phyloP scores from a whole-genome alignment of 2,113 vertebrate genomes.

The Tetrax tetrax region DNA sequence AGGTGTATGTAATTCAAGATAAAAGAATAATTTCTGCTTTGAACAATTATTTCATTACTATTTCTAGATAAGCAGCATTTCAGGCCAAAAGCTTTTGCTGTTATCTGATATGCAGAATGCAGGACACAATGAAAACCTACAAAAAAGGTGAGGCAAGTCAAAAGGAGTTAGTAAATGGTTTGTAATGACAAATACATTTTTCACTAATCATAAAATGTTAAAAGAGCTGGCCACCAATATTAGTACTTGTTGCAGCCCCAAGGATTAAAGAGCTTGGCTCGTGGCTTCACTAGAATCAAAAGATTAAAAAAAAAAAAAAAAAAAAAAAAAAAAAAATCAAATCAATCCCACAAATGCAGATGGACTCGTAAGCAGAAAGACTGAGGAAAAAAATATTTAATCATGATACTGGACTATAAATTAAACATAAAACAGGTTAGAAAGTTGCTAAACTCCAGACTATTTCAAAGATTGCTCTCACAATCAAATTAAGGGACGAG shows the following conservation, averaged over 20 bases:
- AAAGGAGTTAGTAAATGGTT: neutral
- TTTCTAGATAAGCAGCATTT: neutral
- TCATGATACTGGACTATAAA: neutral
- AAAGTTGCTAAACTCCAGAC: neutral
- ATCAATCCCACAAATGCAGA: neutral
- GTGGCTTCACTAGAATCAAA: neutral
- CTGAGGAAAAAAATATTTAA: neutral
- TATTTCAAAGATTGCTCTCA: neutral
- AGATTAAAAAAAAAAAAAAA: neutral
- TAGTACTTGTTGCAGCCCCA: neutral
- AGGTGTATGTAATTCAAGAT: conserved; percentile 2
- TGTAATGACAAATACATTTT: conserved; percentile 9
- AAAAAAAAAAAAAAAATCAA: too few species aligned
- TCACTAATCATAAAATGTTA: neutral
- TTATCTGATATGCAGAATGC: neutral
- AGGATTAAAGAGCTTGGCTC: neutral
- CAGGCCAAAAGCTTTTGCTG: neutral
- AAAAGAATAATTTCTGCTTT: conserved; percentile 19
- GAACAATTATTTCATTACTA: conserved; percentile 11
- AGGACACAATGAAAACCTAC: conserved; percentile 22
- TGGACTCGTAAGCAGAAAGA: neutral
- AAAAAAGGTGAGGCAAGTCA: neutral
- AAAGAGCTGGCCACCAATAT: neutral
- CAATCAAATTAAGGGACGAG: neutral
- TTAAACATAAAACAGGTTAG: neutral